phyloP scores from a whole-genome alignment of 2,113 vertebrate genomes.

The Bufo bufo region DNA sequence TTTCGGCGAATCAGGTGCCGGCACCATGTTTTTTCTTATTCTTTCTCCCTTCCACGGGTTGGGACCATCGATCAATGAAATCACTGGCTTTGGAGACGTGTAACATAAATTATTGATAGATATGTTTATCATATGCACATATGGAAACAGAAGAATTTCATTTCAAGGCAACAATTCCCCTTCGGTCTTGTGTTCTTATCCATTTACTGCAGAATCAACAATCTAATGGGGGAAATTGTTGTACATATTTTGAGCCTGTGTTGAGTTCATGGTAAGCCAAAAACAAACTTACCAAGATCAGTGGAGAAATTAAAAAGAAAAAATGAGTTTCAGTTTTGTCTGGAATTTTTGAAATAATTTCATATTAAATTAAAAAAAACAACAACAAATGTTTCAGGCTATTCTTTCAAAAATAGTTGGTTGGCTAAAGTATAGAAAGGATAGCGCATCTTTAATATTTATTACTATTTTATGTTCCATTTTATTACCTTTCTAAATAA shows the following conservation, averaged over 20 bases:
- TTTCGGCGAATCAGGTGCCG: not conserved
- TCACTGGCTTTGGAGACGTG: not conserved
- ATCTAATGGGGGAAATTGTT: not conserved
- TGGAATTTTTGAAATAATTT: too few relatives aligned
- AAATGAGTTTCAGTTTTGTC: too few relatives aligned
- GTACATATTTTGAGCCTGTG: not conserved
- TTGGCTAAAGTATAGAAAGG: too few relatives aligned
- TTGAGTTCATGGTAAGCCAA: not conserved
- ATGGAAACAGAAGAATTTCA: not conserved
- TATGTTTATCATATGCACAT: slow-evolving; percentile 15
- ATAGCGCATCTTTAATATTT: too few relatives aligned
- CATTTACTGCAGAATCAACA: not conserved
- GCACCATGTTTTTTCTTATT: not conserved
- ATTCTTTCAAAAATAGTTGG: too few relatives aligned
- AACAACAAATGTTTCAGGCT: too few relatives aligned
- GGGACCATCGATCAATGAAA: slow-evolving; percentile 22
- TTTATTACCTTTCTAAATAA: too few relatives aligned
- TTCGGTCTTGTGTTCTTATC: not conserved
- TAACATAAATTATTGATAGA: slow-evolving; percentile 30
- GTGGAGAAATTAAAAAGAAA: too few relatives aligned
- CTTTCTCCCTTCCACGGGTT: not conserved
- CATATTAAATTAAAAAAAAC: too few relatives aligned
- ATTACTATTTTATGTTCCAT: too few relatives aligned
- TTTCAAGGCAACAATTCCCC: not conserved
- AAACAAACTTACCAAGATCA: not conserved